Base-by-base conservation (phyloP, 1,140 invertebrate species). In the Bombus sylvicola region DNA sequence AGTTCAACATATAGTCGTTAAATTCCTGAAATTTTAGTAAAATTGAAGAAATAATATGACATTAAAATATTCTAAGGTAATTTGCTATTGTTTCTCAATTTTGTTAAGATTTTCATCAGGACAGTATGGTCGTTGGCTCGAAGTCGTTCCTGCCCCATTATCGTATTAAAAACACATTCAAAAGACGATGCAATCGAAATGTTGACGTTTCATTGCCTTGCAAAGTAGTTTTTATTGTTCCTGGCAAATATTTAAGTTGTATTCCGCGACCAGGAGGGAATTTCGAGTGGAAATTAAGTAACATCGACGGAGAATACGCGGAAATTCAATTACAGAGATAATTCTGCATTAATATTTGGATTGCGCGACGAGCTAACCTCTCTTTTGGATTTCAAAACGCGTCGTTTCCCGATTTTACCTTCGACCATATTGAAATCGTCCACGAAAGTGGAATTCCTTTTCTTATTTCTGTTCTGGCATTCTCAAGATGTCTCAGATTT, bases 301-400 rank as follows among this genome's bases (percentile, higher is more conserved):
- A 64, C 69, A 72, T 39, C 12, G 39, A n/a, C 28, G 39, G 6
- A 72, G 39, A 72, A 72, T 72, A 72, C 69, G 68, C 79, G n/a
- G 53, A 43, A 81, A 81, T 72, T 81, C 68, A 73, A 81, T 81
- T 73, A 81, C n/a, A 34, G 68, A 81, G 79, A 62, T 81, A 73
- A 81, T 81, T 81, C 37, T 81, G 47, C 57, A 73, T 81, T 81
- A 81, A 81, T 73, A 81, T 81, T 81, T 81, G 69, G 12, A 59
- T 81, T 81, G 22, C 47, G 1, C n/a, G 37, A 8, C 18, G 13
- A 25, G 15, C 43, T 15, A 69, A 43, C 5, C 25, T 18, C 10
- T 1, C 62, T 3, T 64, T 41, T 22, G 28, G 34, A 41, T 62
- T 59, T 73, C n/a, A 73, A 73, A 73, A 59, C 41, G n/a, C 25